Percentiles rank a stretch among this genome's conserved stretches.
Conservation (phyloP, 2,797 vertebrate species). For the Macropus fuliginosus region DNA sequence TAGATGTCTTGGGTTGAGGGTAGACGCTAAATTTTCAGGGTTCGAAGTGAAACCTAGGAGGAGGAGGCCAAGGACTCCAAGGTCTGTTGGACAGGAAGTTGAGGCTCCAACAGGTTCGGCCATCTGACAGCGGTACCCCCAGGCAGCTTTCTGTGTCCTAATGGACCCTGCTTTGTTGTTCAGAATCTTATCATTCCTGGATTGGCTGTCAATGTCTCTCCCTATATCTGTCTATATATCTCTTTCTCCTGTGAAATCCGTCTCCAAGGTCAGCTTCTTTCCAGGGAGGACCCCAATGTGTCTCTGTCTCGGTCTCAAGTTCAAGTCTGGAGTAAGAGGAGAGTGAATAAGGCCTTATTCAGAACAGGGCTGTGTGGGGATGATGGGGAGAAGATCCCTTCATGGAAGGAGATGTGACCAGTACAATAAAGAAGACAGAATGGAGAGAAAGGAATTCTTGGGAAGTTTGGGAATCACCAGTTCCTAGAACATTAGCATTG, state of each 20-base stretch:
- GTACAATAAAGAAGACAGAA: neutral
- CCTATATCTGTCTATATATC: neutral
- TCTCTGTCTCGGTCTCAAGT: neutral
- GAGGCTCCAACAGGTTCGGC: neutral
- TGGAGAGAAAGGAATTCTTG: neutral
- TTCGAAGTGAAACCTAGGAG: neutral
- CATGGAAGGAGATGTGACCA: neutral
- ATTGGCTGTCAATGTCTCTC: neutral
- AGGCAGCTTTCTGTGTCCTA: neutral
- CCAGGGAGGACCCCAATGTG: neutral
- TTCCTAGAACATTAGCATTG: neutral
- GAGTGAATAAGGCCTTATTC: neutral
- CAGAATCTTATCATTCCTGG: neutral
- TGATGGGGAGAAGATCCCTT: neutral
- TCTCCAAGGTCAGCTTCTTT: neutral
- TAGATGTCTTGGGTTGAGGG: neutral
- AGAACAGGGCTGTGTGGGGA: neutral
- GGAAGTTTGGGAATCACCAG: neutral
- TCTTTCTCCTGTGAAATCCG: neutral
- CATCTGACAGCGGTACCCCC: neutral
- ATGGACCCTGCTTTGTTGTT: neutral
- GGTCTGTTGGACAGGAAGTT: neutral
- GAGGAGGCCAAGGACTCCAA: neutral
- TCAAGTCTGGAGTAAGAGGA: neutral
- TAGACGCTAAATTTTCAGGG: neutral